Evolutionary conservation across 2,113 vertebrate genomes (phyloP), one percentile per base, ranked within the genome.

Genomic region (Zosterops pallidus): DNA sequence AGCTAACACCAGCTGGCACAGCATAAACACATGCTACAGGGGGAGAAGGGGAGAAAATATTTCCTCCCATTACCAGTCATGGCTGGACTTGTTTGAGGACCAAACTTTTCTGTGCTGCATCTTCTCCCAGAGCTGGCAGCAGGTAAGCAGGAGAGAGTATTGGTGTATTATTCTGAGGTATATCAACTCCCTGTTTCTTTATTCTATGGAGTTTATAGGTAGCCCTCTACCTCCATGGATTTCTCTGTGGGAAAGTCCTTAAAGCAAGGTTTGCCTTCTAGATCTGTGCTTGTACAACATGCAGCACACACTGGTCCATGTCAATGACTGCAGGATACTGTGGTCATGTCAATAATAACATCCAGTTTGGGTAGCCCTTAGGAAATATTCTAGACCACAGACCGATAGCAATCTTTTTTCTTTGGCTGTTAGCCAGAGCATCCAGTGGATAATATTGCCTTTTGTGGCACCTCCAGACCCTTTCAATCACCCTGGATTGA

Each of bases 91-190:
- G 1, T 49, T 21, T 23, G 13, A 78, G 35, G 41, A 74, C 23
- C 35, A 85, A 74, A 65, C 15, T 9, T 39, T 78, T 56, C 60
- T 62, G 1, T 44, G 31, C 2, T 25, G 20, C 20, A 8, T 65
- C 23, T 72, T 9, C 22, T 83, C 25, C 14, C 33, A 22, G 23
- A 64, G 25, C 1, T 8, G 13, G 18, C 15, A 67, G 33, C 20
- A 47, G 17, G 28, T 50, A 31, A 70, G 17, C 7, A 25, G 35
- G 15, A 42, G 50, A 65, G 55, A 47, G 35, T 10, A 33, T 9
- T n/a, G 41, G 9, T 1, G 0, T 46, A 39, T 6, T 4, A 2
- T 35, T 21, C 10, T 52, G 12, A 70, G 37, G 13, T 70, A 4
- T 70, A 33, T 17, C 0, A 2, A 23, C 35, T 60, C 22, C 29